These are phyloP conservation scores for Coremacera marginata DNA, from an alignment of 2,888 invertebrate species.

Conservation along the genomic window DNA sequence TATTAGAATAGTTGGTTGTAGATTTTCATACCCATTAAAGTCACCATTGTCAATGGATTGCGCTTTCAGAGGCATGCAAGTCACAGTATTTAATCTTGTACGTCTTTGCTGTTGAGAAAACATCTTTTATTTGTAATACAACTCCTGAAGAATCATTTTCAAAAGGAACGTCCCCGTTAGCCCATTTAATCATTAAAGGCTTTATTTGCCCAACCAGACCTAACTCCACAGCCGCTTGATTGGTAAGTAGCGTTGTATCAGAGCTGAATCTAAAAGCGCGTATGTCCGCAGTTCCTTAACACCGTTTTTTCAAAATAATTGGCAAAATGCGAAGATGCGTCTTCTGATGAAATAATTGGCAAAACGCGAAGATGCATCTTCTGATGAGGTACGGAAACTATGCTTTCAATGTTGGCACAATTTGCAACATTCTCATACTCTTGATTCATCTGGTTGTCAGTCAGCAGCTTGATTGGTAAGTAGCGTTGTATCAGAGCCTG, in stretches of 20 bases:
- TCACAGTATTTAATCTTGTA: not conserved
- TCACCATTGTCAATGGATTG: not conserved
- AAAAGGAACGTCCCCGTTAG: not conserved
- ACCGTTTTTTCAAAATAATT: not conserved
- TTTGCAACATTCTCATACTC: not conserved
- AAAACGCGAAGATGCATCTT: too few relatives aligned
- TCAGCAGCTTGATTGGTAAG: not conserved
- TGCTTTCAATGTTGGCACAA: not conserved
- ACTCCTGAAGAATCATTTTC: not conserved
- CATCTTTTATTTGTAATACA: not conserved
- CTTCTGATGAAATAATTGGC: too few relatives aligned
- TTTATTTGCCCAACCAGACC: not conserved
- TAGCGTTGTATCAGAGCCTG: not conserved
- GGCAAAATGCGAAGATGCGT: conserved; percentile 11
- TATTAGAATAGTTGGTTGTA: not conserved
- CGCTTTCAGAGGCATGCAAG: not conserved
- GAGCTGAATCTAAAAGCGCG: not conserved
- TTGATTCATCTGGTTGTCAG: too few relatives aligned
- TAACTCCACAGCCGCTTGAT: not conserved
- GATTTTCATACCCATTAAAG: too few relatives aligned
- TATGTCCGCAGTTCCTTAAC: not conserved
- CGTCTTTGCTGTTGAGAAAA: not conserved
- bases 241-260: not conserved
- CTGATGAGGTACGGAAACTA: not conserved
- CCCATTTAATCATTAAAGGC: conserved; percentile 9